Conservation (phyloP, 2,888 invertebrate species). For the Drosophila engyochracea region DNA sequence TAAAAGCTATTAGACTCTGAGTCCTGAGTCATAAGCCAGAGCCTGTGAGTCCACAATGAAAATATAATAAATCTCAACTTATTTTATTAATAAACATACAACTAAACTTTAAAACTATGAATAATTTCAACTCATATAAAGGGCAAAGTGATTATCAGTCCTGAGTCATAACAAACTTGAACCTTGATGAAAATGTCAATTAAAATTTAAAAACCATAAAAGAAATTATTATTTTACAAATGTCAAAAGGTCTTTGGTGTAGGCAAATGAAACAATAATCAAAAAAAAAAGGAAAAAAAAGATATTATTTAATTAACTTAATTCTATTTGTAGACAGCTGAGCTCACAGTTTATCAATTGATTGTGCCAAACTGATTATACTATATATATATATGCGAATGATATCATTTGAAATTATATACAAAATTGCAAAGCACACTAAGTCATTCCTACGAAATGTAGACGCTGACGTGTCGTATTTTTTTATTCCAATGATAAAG, state of each 20-base stretch:
- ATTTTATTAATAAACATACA: not conserved
- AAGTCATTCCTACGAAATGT: slow-evolving; percentile 28
- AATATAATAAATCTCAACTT: too few species aligned
- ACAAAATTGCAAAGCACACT: slow-evolving; percentile 18
- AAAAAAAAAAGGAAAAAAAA: not conserved
- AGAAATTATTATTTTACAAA: slow-evolving; percentile 8
- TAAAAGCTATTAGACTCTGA: not conserved
- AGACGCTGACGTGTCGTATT: slow-evolving; percentile 16
- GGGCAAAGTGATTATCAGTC: not conserved
- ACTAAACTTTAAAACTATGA: not conserved
- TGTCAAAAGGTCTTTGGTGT: slow-evolving; percentile 23
- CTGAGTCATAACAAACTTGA: not conserved
- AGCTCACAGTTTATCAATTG: slow-evolving; percentile 29
- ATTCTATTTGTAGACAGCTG: slow-evolving; percentile 13
- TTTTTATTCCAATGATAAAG: slow-evolving; percentile 19
- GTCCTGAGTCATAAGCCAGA: not conserved
- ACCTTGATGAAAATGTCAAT: not conserved
- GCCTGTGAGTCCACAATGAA: too few species aligned
- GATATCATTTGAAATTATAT: slow-evolving; percentile 42
- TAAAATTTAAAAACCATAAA: slow-evolving; percentile 6
- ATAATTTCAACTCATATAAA: not conserved
- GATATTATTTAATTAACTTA: slow-evolving; percentile 31
- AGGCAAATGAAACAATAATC: not conserved
- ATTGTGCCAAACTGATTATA: slow-evolving; percentile 10
- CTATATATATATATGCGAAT: slow-evolving; percentile 20